Evolutionary conservation across 2,113 vertebrate genomes (phyloP).

Genomic region (Zingel zingel): DNA sequence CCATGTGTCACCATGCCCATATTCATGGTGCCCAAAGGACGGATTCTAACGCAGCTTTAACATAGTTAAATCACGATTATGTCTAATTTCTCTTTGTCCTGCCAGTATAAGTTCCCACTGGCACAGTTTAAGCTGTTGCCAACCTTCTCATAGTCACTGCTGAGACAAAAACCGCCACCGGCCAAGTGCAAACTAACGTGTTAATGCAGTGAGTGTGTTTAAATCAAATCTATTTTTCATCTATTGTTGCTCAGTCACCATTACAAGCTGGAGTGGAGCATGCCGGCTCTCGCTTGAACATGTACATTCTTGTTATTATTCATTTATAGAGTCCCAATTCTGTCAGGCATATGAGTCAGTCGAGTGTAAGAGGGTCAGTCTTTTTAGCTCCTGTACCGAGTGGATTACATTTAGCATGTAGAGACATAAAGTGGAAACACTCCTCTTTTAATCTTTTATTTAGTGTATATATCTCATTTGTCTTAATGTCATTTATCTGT

Average conservation of each 20-base stretch:
- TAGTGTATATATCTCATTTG: background rate
- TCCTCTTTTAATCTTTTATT: background rate
- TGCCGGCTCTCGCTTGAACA: conserved; percentile 25
- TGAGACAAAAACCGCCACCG: conserved; percentile 17
- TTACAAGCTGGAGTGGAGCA: conserved; percentile 15
- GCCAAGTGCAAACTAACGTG: conserved; percentile 2
- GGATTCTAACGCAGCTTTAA: background rate
- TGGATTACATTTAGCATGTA: background rate
- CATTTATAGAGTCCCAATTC: conserved; percentile 82
- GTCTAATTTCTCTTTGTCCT: background rate
- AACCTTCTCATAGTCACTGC: background rate
- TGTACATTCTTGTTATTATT: conserved; percentile 70
- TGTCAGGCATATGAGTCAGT: conserved; percentile 74
- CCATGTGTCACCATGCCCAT: too few relatives aligned
- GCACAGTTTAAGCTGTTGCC: background rate
- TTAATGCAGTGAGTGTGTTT: conserved; percentile 32
- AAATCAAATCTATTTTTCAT: conserved; percentile 60
- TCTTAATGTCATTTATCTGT: background rate
- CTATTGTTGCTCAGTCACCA: conserved; percentile 43
- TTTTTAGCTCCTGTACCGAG: conserved; percentile 29
- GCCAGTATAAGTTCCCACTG: background rate
- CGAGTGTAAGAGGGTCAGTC: conserved; percentile 70
- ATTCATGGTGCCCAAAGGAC: too few relatives aligned
- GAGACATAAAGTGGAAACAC: background rate
- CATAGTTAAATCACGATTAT: background rate